phyloP scores from a whole-genome alignment of 2,797 vertebrate genomes.

The Scolopax bukidnonensis region DNA sequence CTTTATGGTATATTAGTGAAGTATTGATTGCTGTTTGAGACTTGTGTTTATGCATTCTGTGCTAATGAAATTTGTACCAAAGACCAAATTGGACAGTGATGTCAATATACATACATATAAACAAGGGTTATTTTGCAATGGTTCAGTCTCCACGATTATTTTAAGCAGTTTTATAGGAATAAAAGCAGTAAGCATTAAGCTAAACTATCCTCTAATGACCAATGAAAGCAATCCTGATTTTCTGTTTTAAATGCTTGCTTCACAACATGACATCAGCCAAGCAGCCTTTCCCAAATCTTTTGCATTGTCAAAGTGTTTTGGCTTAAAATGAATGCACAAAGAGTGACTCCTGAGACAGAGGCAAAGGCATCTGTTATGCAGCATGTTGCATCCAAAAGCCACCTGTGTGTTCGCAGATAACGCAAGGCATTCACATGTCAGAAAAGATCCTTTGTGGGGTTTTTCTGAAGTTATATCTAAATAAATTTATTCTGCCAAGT shows the following conservation, averaged over 20 bases:
- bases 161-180: slow-evolving; percentile 22
- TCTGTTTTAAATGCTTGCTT: not conserved
- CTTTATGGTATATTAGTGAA: not conserved
- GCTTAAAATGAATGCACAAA: not conserved
- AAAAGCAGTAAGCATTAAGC: not conserved
- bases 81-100: not conserved
- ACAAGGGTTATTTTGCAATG: not conserved
- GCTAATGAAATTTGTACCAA: not conserved
- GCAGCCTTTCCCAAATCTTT: not conserved
- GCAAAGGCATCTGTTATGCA: not conserved
- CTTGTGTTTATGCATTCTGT: not conserved
- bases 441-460: not conserved
- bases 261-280: not conserved
- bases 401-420: slow-evolving; percentile 18
- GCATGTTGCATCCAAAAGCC: not conserved
- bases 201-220: not conserved
- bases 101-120: not conserved
- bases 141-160: slow-evolving; percentile 14
- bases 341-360: not conserved
- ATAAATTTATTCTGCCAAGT: slow-evolving; percentile 3
- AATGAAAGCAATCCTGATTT: not conserved
- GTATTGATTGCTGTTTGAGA: slow-evolving; percentile 13
- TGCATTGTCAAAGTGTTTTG: not conserved
- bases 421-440: not conserved
- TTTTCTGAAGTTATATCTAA: slow-evolving; percentile 4